Evolutionary conservation across 2,888 invertebrate species (phyloP).

Genomic region (Onthophagus sagittarius): DNA sequence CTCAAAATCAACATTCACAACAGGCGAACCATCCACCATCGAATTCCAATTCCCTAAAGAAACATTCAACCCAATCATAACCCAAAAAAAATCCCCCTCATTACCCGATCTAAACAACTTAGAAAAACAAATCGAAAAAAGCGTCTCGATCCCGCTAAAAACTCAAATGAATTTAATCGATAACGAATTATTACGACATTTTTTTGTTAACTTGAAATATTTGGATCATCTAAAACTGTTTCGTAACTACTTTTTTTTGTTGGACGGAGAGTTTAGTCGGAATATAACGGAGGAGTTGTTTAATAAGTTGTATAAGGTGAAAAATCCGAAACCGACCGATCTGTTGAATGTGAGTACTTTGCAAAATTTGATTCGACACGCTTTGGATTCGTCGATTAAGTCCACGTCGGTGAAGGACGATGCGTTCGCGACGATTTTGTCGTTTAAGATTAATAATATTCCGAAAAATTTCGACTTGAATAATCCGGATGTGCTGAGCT

Average conservation of each 20-base stretch:
- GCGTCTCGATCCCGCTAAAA: constrained; percentile 62
- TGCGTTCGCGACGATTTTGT: constrained; percentile 55
- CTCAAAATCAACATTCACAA: not conserved
- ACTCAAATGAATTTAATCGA: constrained; percentile 68
- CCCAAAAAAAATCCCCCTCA: not conserved
- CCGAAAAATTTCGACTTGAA: constrained; percentile 62
- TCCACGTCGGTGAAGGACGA: constrained; percentile 60
- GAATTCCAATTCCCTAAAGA: not conserved
- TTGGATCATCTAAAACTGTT: constrained; percentile 69
- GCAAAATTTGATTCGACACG: constrained; percentile 65
- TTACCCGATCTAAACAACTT: not conserved
- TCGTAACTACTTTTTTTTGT: constrained; percentile 72
- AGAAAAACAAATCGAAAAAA: constrained; percentile 35
- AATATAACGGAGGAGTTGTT: constrained; percentile 69
- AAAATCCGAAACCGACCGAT: constrained; percentile 56
- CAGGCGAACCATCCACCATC: constrained; percentile 38
- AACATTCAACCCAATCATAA: not conserved
- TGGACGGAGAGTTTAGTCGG: constrained; percentile 76
- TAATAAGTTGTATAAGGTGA: constrained; percentile 60
- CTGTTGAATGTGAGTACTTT: constrained; percentile 66
- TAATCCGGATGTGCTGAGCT: constrained; percentile 64
- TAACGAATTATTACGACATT: constrained; percentile 67
- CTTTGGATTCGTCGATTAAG: constrained; percentile 64
- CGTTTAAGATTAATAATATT: constrained; percentile 59
- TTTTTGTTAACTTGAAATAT: constrained; percentile 62